Conservation (phyloP, 2,797 vertebrate species). For the Gymnopithys bicolor region DNA sequence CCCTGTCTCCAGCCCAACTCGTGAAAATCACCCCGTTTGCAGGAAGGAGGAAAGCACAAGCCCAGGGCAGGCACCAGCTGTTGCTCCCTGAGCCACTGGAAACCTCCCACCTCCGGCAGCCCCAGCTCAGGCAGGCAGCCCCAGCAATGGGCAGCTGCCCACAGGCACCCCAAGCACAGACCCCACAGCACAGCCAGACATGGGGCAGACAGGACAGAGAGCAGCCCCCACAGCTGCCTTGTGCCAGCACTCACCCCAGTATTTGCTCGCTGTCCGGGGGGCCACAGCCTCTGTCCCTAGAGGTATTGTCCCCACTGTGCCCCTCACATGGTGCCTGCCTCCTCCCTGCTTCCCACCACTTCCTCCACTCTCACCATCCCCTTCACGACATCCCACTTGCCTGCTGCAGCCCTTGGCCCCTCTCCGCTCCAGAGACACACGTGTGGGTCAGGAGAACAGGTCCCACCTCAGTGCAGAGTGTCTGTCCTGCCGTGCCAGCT, state of each 20-base stretch:
- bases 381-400: fast-evolving
- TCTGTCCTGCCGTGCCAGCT: fast-evolving
- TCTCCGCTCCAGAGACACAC: fast-evolving
- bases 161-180: not conserved
- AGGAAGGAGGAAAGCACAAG: not conserved
- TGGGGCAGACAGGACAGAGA: not conserved
- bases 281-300: not conserved
- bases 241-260: fast-evolving
- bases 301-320: fast-evolving
- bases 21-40: fast-evolving
- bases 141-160: fast-evolving
- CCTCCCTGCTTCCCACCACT: not conserved
- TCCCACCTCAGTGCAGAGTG: not conserved
- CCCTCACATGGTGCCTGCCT: fast-evolving
- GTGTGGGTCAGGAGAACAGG: not conserved
- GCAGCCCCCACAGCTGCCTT: not conserved
- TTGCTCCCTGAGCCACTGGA: not conserved
- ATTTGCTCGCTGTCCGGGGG: fast-evolving
- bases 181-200: not conserved
- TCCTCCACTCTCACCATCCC: not conserved
- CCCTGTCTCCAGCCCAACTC: not conserved
- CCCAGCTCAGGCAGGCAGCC: not conserved
- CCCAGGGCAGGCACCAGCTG: not conserved
- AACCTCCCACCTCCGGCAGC: not conserved
- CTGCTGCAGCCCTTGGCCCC: fast-evolving